Evolutionary conservation across 2,888 invertebrate genomes (phyloP).

Genomic region (Eustalomyia histrio): DNA sequence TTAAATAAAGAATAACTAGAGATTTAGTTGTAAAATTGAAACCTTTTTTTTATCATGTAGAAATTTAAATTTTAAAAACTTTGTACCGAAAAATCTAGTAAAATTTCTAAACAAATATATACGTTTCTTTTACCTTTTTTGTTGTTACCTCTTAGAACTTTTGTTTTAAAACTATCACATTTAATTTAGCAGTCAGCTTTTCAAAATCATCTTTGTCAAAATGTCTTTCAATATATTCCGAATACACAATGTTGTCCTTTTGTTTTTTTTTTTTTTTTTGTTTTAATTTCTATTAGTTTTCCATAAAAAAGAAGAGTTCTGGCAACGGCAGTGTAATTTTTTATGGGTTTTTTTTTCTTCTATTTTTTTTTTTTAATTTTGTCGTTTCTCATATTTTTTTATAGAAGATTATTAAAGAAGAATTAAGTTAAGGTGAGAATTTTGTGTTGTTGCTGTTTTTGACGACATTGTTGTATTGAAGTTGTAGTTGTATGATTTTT

Average conservation of each 20-base stretch:
- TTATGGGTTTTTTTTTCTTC: constrained; percentile 11
- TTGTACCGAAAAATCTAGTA: background rate
- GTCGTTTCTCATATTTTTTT: background rate
- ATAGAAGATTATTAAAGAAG: background rate
- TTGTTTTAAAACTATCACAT: background rate
- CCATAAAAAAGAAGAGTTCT: constrained; percentile 47
- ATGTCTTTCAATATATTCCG: background rate
- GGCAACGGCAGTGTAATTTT: constrained; percentile 62
- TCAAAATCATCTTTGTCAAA: background rate
- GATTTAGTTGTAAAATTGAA: background rate
- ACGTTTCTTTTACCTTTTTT: constrained; percentile 1
- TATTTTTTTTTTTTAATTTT: background rate
- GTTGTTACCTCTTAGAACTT: background rate
- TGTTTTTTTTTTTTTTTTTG: background rate
- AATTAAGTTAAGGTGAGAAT: constrained; percentile 59
- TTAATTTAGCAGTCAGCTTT: background rate
- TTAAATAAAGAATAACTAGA: background rate
- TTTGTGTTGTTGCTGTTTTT: constrained; percentile 59
- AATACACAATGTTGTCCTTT: constrained; percentile 4
- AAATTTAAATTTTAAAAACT: background rate
- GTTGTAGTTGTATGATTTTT: constrained; percentile 47
- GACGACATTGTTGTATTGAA: constrained; percentile 53
- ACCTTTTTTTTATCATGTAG: background rate
- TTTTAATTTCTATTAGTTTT: background rate
- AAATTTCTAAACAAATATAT: background rate